Evolutionary conservation across 2,113 vertebrate genomes (phyloP), one percentile per base, ranked within the genome.

Genomic region (Nibea coibor): DNA sequence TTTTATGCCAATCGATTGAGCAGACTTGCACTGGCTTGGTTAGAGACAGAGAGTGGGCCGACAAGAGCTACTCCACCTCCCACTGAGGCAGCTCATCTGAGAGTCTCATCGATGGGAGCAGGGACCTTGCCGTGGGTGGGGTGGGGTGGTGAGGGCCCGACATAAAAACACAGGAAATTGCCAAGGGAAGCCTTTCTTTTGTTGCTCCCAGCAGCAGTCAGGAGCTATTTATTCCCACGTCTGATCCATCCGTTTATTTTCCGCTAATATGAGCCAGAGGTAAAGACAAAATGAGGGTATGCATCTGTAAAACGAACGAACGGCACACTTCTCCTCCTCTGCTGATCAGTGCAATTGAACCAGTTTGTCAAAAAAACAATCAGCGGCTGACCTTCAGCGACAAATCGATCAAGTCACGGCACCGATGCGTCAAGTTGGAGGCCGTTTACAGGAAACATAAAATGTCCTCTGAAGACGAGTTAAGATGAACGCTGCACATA

Each of bases 311-410:
- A 71, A 75, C 70, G 24, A 26, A 63, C 1, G 8, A 57, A 39
- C 19, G 0, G 54, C 17, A 4, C 22, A 63, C 50, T 69, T 24
- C 10, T 39, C 15, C 42, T 54, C 63, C 16, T 51, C 39, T 61
- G 76, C 57, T 47, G 1, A 80, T 87, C 17, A 31, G 57, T 19
- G 43, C 26, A 10, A 59, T 7, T 28, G 9, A 7, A 24, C 35
- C 39, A 15, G 35, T 86, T 80, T 26, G 22, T 78, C 76, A 88
- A 80, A 86, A 86, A 87, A 26, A 1, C 61, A 85, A 88, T 87
- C 80, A 80, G 78, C 51, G 4, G 7, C 63, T 28, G 69, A 50
- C 5, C 0, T 1, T 19, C 1, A 14, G 59, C 45, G 24, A 31
- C 28, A 43, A 69, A 66, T 63, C 3, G 16, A 75, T 56, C n/a